Evolutionary conservation across 2,888 invertebrate genomes (phyloP), one percentile per base, ranked within the genome.

Genomic region (Linnaemya tessellans): DNA sequence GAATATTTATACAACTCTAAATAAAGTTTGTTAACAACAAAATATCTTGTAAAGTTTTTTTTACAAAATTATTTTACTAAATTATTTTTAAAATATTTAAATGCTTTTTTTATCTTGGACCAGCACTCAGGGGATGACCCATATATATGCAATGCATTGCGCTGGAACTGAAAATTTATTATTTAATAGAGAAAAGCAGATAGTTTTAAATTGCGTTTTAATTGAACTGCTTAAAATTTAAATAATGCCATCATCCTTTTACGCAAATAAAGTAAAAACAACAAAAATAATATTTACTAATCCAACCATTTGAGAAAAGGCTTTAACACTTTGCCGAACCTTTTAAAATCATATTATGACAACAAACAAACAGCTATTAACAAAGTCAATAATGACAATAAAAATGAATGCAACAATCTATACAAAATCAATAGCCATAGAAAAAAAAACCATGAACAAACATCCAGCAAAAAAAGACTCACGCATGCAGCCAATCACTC

Each of bases 271-370:
- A 65, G n/a, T 30, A 30, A 30, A 30, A 51, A 54, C 20, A 60
- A 67, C 22, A 62, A 64, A 51, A 51, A 5, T 51, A 74, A 74
- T 79, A 35, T 79, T 71, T 79, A 71, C 43, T 54, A 78, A 41
- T 20, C 10, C 43, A 71, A 62, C 3, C 9, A 49, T 79, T 79
- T 51, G 22, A 51, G 18, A 58, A 54, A 43, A 38, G 4, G 8
- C 41, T 70, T 79, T 70, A 11, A 70, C 38, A 60, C 25, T 68
- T 60, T 41, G 60, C 30, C 51, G 70, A 51, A 70, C 38, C 38
- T 60, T 20, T 68, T 60, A 41, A 51, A 56, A 43, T 1, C 22
- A 25, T 3, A 30, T 5, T 51, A 25, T 38, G 49, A 41, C 35
- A 64, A 10, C 41, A 62, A 78, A 64, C 41, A 70, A 68, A 68